Evolutionary conservation across 1,140 invertebrate species (phyloP), one percentile per base, ranked within the genome.

Genomic region (Mizuhopecten yessoensis): DNA sequence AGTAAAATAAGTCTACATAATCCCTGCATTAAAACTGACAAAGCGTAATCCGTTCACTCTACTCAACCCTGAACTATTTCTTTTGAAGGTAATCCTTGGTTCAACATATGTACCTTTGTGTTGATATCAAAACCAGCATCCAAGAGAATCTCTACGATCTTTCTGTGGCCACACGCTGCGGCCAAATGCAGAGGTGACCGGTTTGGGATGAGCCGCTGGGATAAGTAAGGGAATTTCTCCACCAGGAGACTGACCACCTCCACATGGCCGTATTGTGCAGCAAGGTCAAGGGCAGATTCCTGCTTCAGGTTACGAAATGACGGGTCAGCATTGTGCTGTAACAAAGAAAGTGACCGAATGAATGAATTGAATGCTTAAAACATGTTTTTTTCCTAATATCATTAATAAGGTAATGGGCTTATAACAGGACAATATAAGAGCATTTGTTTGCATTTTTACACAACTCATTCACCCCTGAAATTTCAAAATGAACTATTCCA

Each of bases 161-260:
- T 96, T 97, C 98, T 98, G 97, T 99, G 98, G 0, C 99, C 99
- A 97, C 99, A 99, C 92, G 98, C 97, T 94, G 98, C 98, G 89
- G 99, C 99, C 92, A 99, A 97, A 97, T 99, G 99, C 9, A 99
- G 97, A 33, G 99, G 99, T 0, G 99, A 99, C 94, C 99, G 98
- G 20, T 98, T 97, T 95, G 92, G 98, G 98, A 90, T 98, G 97
- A 91, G 94, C 91, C 92, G 93, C 0, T 94, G 90, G 7, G 95
- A 91, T 1, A 96, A 93, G 9, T 94, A 94, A 0, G 94, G 94
- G 34, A 94, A 93, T 17, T 93, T 94, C 1, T 91, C 97, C 49
- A 99, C 97, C 92, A 99, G 96, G 92, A 98, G 97, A 96, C 99
- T 98, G 45, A 99, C 98, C 1, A 98, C 98, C 95, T 99, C 98